Conservation (phyloP, 2,113 vertebrate genomes). For the Scomber scombrus region DNA sequence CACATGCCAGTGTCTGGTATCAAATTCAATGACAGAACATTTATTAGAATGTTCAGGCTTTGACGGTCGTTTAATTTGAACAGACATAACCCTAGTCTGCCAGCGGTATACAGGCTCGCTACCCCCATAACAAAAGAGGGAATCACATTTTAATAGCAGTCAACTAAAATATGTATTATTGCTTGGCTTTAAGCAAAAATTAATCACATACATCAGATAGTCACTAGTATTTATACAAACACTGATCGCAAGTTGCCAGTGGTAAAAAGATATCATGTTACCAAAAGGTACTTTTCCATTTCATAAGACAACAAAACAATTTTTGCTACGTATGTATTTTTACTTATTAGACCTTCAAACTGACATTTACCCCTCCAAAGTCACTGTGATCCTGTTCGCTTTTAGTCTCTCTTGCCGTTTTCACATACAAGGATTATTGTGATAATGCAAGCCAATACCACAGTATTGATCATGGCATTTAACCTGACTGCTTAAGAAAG, state of each 20-base stretch:
- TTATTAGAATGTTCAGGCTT: constrained; percentile 43
- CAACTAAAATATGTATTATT: constrained; percentile 52
- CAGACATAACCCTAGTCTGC: constrained; percentile 6
- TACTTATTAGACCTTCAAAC: not conserved
- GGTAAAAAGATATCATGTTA: not conserved
- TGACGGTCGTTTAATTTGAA: constrained; percentile 35
- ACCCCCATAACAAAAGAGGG: constrained; percentile 23
- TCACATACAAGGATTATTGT: constrained; percentile 67
- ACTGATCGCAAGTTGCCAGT: constrained; percentile 19
- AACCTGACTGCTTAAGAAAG: constrained; percentile 77
- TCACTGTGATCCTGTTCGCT: not conserved
- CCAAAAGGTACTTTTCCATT: not conserved
- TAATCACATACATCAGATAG: constrained; percentile 28
- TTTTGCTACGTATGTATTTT: not conserved
- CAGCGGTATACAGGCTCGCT: constrained; percentile 32
- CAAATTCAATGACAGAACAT: constrained; percentile 58
- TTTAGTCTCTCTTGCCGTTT: constrained; percentile 45
- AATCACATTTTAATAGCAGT: constrained; percentile 53
- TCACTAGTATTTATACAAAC: constrained; percentile 35
- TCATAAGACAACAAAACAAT: not conserved
- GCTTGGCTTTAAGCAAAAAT: constrained; percentile 35
- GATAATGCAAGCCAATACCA: constrained; percentile 71
- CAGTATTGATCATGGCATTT: constrained; percentile 79
- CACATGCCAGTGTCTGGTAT: constrained; percentile 47
- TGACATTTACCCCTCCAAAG: constrained; percentile 2